Base-by-base conservation (phyloP, 2,113 vertebrate species). In the Callospermophilus lateralis region DNA sequence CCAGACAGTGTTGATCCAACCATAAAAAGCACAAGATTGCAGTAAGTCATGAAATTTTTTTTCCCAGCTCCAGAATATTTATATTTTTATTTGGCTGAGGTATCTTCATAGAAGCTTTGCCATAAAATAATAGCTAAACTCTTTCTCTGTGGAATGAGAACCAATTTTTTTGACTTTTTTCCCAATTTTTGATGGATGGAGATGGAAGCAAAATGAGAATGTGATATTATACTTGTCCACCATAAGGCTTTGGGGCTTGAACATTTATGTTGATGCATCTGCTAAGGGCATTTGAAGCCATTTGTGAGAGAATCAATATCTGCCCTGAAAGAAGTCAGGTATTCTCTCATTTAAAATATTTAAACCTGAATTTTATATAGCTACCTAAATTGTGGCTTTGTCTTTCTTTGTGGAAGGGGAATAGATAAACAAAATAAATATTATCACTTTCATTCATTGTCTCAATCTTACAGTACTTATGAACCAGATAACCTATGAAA, bases 1-100 rank as follows among this genome's bases (percentile, higher is more conserved):
- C 0, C 0, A 76, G 34, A 15, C 3, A 30, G 32, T 19, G 24
- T 8, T 42, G 11, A 70, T n/a, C 4, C 19, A 11, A 74, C 4
- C 76, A 2, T 70, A 22, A 55, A 78, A 55, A 92, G 37, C 28
- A 53, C 32, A 32, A 51, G 4, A 53, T 80, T 68, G 37, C 16
- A 51, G 34, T 61, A 80, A 77, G 51, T 3, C 53, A 19, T 15
- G 51, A 19, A 13, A 72, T 37, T 78, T 37, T 78, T n/a, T 89
- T 92, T 30, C 86, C 8, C 30, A 70, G 10, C 1, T 12, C 0
- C 6, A 42, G 4, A 39, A 94, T 72, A 39, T 11, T 32, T 61
- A 12, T 78, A 11, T 68, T 20, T 68, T 74, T 85, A 12, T 12
- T 63, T 16, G 34, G 3, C 8, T 30, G 73, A 42, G 13, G 3